phyloP scores from a whole-genome alignment of 2,888 invertebrate species.

The Meiosimyza platycephala region DNA sequence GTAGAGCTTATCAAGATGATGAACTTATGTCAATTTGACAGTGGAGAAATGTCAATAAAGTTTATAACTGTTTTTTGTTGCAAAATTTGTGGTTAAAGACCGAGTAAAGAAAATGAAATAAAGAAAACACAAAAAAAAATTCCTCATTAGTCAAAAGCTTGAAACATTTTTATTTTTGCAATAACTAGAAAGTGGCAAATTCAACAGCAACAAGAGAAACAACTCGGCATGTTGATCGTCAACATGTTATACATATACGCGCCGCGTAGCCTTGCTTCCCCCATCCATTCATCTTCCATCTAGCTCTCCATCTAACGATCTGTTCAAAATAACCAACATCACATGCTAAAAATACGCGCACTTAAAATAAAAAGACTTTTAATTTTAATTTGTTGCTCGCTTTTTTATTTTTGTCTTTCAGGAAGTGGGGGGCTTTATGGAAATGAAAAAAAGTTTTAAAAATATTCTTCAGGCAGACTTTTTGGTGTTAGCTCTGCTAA shows the following conservation, averaged over 20 bases:
- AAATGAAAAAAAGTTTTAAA: constrained; percentile 17
- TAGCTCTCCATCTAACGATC: constrained; percentile 7
- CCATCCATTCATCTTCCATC: constrained; percentile 1
- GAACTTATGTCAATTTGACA: constrained; percentile 55
- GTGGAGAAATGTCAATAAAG: constrained; percentile 47
- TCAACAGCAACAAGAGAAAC: constrained; percentile 32
- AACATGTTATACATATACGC: not conserved
- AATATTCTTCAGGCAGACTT: constrained; percentile 43
- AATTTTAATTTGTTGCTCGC: constrained; percentile 12
- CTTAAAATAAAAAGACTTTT: constrained; percentile 19
- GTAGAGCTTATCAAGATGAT: constrained; percentile 47
- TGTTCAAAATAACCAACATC: constrained; percentile 46
- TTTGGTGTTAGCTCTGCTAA: constrained; percentile 65
- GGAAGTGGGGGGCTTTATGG: not conserved
- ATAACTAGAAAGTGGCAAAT: constrained; percentile 53
- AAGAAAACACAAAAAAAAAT: too few species aligned
- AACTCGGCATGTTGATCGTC: constrained; percentile 28
- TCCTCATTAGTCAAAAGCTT: too few species aligned
- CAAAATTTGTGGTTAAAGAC: not conserved
- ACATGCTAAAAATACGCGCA: constrained; percentile 55
- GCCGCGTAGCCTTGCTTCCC: not conserved
- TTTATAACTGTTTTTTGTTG: not conserved
- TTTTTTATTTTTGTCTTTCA: constrained; percentile 17
- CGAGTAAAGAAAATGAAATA: too few species aligned
- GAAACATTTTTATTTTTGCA: not conserved